phyloP scores from a whole-genome alignment of 1,140 invertebrate species.

The Cyphomyrmex costatus region DNA sequence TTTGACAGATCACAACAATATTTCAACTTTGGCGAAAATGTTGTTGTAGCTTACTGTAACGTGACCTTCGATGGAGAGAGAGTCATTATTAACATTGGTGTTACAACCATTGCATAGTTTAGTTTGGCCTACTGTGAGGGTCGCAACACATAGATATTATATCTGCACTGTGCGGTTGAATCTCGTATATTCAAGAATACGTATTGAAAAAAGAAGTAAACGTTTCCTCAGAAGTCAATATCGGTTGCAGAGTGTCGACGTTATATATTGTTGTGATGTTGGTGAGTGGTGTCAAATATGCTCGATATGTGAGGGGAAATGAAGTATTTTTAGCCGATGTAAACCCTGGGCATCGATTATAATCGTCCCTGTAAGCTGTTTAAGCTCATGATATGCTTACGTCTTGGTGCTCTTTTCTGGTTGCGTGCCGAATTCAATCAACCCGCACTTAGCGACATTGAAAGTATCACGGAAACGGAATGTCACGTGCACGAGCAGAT shows the following conservation, averaged over 20 bases:
- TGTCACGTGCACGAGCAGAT: constrained; percentile 42
- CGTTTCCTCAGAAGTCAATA: constrained; percentile 37
- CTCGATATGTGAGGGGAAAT: constrained; percentile 65
- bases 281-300: constrained; percentile 72
- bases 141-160: constrained; percentile 56
- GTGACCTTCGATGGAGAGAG: constrained; percentile 70
- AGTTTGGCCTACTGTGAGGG: constrained; percentile 49
- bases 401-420: constrained; percentile 57
- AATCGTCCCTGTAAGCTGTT: constrained; percentile 66
- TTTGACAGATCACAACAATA: not conserved
- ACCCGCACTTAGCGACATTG: constrained; percentile 49
- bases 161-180: constrained; percentile 39
- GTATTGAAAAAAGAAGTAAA: constrained; percentile 27
- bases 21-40: constrained; percentile 6
- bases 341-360: constrained; percentile 82
- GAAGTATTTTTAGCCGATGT: constrained; percentile 63
- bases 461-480: constrained; percentile 51
- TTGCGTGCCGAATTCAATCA: constrained; percentile 47
- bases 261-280: constrained; percentile 71
- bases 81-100: constrained; percentile 54
- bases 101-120: constrained; percentile 55
- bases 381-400: constrained; percentile 58
- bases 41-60: constrained; percentile 25
- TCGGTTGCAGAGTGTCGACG: constrained; percentile 61
- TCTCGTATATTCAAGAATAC: constrained; percentile 30